Evolutionary conservation across 2,888 invertebrate genomes (phyloP), one percentile per base, ranked within the genome.

Genomic region (Odontomyia ornata): DNA sequence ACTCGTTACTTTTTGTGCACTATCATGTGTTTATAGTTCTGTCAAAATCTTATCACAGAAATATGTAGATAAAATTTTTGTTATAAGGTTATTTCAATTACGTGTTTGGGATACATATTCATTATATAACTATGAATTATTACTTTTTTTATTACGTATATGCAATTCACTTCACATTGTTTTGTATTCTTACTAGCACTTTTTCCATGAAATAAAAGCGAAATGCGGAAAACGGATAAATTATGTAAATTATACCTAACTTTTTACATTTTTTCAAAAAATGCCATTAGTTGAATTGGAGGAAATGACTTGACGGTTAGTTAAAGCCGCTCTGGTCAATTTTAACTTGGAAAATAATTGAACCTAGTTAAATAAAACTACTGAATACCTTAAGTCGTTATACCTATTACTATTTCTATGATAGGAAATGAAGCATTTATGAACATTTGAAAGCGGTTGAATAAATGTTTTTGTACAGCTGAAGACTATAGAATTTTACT

Each of bases 21-120:
- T 52, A 25, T 28, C 52, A 13, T 13, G 21, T 30, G 18, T 28
- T 72, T 21, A 18, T 25, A 46, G 25, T 78, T 71, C 64, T 56
- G 60, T 56, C 64, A 43, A 76, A 79, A 79, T 79, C 79, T 77
- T 79, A 79, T 79, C 79, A 79, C 79, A 79, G 79, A 76, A 79
- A 69, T 79, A 79, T 76, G 52, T 75, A 73, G 56, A 62, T 69
- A 67, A 62, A 30, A n/a, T n/a, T 75, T 67, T 56, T 76, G n/a
- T 21, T 9, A 21, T 57, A 60, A 30, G 9, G 15, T 46, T 67
- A 46, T 77, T 67, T 67, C 28, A 65, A 76, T 65, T 76, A 56
- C 30, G 52, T 71, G 30, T 30, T 64, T 30, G n/a, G 64, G 13
- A 28, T 64, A 67, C 23, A 46, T 67, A 67, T 71, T 71, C 3